phyloP scores from a whole-genome alignment of 1,140 invertebrate genomes.

The Sitophilus oryzae region DNA sequence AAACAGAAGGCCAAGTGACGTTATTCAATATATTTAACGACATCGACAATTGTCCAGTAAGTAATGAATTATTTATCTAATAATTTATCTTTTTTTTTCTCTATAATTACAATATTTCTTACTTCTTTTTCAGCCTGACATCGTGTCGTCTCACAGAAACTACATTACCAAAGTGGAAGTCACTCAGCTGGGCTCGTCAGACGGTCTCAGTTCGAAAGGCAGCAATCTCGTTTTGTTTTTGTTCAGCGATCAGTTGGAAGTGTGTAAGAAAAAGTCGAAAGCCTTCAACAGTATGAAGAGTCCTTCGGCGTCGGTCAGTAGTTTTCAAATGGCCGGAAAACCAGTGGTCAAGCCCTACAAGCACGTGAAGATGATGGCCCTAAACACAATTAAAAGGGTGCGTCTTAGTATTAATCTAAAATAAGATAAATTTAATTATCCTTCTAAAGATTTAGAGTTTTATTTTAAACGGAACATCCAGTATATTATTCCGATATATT shows the following conservation, averaged over 20 bases:
- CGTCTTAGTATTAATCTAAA: background rate
- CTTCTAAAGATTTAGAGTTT: too few relatives aligned
- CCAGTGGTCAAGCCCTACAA: conserved; percentile 71
- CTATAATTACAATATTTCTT: background rate
- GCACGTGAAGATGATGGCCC: conserved; percentile 81
- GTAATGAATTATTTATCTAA: conserved; percentile 24
- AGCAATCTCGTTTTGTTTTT: conserved; percentile 84
- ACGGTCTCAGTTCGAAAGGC: conserved; percentile 74
- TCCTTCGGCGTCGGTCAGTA: conserved; percentile 40
- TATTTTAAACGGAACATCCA: too few relatives aligned
- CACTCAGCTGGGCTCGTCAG: conserved; percentile 68
- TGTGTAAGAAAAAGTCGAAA: conserved; percentile 81
- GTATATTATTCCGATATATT: too few relatives aligned
- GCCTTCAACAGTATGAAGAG: conserved; percentile 64
- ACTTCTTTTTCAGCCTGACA: conserved; percentile 57
- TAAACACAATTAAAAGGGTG: conserved; percentile 83
- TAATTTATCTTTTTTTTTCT: background rate
- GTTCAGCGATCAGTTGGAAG: conserved; percentile 90
- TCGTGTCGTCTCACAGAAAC: conserved; percentile 85
- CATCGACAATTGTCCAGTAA: conserved; percentile 92
- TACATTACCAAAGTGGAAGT: conserved; percentile 86
- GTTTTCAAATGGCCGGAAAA: conserved; percentile 25
- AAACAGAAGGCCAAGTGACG: conserved; percentile 88
- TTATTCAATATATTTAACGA: conserved; percentile 98
- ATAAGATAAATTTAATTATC: background rate